Evolutionary conservation across 2,113 vertebrate species (phyloP).

Genomic region (Shinisaurus crocodilurus): DNA sequence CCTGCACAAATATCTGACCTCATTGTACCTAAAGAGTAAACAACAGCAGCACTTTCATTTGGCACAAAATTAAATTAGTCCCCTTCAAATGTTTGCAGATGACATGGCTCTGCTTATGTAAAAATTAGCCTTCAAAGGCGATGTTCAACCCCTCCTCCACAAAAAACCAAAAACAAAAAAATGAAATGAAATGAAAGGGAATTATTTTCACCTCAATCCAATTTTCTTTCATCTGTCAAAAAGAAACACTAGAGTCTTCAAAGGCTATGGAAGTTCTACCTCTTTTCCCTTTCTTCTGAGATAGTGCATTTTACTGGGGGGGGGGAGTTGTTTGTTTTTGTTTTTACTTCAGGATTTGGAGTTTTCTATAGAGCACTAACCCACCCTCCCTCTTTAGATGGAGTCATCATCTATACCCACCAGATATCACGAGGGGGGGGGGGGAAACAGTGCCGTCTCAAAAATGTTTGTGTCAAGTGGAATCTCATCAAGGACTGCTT

Average conservation of each 20-base stretch:
- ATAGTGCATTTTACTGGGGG: not conserved
- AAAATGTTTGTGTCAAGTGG: conserved; percentile 50
- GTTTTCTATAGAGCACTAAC: conserved; percentile 8
- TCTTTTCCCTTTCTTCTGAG: not conserved
- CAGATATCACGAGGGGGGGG: not conserved
- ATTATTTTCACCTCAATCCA: not conserved
- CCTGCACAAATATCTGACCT: not conserved
- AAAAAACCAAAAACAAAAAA: not conserved
- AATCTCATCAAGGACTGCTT: conserved; percentile 40
- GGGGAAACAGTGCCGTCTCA: not conserved
- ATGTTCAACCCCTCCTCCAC: accelerated
- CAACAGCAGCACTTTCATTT: not conserved
- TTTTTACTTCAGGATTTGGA: not conserved
- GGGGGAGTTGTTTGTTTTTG: too few relatives aligned
- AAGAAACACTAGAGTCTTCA: not conserved
- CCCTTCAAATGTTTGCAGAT: conserved; percentile 25
- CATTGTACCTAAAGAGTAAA: conserved; percentile 6
- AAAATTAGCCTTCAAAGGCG: not conserved
- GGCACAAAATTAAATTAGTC: conserved; percentile 15
- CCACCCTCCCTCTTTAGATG: not conserved
- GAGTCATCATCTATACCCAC: not conserved
- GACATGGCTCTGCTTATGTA: not conserved
- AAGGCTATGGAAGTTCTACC: not conserved
- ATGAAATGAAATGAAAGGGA: not conserved
- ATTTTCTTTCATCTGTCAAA: conserved; percentile 25